Evolutionary conservation across 92 coral and sea anemone genomes (phyloP), one percentile per base, ranked within the genome.

Genomic region (Heliopora coerulea): DNA sequence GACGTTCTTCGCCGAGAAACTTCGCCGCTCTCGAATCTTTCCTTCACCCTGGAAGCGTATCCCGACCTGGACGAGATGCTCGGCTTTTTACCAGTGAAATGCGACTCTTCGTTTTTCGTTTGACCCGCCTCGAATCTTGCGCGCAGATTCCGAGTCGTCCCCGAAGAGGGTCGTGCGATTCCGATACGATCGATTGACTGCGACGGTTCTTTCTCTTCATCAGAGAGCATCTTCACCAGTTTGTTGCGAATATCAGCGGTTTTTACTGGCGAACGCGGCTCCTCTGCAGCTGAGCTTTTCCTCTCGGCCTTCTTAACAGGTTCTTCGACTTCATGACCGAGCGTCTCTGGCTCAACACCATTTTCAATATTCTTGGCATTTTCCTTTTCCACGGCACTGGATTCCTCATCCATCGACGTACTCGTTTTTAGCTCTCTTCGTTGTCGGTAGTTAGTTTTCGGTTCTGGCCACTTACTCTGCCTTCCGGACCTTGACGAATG

Each of bases 401-500:
- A 52, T 13, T 67, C 74, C 9, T 67, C 74, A n/a, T 67, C 74
- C 20, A 59, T 67, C 15, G 72, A 42, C 0, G 23, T 24, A 31
- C 67, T 28, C 28, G 61, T 3, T 19, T 23, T 24, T 9, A 33
- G 25, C 33, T 59, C 64, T 13, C 62, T 54, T 0, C 62, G 75
- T 56, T 80, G 81, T 3, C 79, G 79, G 56, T 78, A 80, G 46
- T 56, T 65, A 15, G 70, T 70, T 15, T 60, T 57, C 17, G 64
- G 49, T 27, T 58, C 69, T 20, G 77, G 77, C 77, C 77, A 70
- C 21, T 50, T 70, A 34, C 62, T 70, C 3, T 48, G 58, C 19
- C 74, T 9, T 24, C 18, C 39, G 9, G 49, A 20, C 31, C 77
- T 52, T n/a, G 62, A 15, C 25, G 44, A 28, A 8, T 15, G 77